phyloP scores from a whole-genome alignment of 2,888 invertebrate genomes.

The Amphipyra berbera region DNA sequence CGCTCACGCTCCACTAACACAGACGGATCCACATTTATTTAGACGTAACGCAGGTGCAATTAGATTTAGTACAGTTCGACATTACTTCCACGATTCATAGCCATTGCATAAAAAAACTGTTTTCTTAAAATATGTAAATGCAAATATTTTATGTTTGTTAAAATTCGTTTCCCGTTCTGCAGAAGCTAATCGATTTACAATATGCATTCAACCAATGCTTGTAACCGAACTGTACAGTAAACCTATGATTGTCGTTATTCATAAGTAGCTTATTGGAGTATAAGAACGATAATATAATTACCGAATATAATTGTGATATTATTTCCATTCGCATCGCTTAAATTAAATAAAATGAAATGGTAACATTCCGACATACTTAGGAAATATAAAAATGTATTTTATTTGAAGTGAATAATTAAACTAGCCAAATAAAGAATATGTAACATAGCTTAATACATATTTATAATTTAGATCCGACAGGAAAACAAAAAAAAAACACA shows the following conservation, averaged over 20 bases:
- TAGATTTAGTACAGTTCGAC: constrained; percentile 22
- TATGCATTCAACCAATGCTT: not conserved
- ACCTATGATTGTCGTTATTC: constrained; percentile 2
- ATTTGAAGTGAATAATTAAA: constrained; percentile 13
- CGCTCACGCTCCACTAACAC: no score
- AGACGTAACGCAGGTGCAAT: not conserved
- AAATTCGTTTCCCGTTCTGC: not conserved
- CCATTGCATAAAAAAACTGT: not conserved
- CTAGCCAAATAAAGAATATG: constrained; percentile 14
- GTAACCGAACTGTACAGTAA: constrained; percentile 26
- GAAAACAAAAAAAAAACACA: not conserved
- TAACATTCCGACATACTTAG: constrained; percentile 48
- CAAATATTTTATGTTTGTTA: not conserved
- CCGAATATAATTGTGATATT: constrained; percentile 12
- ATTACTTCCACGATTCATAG: not conserved
- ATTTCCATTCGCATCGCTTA: constrained; percentile 42
- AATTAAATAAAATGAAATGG: constrained; percentile 51
- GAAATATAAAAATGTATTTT: constrained; percentile 19
- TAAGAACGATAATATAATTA: constrained; percentile 14
- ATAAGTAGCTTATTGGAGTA: constrained; percentile 12
- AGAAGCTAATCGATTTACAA: constrained; percentile 6
- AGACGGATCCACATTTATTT: no score
- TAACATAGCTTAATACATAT: constrained; percentile 31
- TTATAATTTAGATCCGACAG: constrained; percentile 3
- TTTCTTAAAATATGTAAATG: constrained; percentile 5